Evolutionary conservation across 1,140 invertebrate species (phyloP).

Genomic region (Drosophila virilis): DNA sequence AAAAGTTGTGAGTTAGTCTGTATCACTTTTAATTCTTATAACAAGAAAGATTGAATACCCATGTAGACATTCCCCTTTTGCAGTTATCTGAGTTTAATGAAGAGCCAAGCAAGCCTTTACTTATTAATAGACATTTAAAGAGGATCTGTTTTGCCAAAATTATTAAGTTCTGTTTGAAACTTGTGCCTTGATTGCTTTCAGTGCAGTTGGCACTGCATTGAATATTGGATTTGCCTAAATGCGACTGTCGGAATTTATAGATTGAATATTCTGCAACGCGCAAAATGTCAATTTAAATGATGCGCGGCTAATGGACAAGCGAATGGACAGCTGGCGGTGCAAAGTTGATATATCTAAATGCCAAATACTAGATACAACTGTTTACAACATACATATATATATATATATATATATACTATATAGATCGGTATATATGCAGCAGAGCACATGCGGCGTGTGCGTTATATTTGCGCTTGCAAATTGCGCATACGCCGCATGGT

Average conservation of each 20-base stretch:
- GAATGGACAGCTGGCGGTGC: slow-evolving; percentile 61
- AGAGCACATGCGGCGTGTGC: slow-evolving; percentile 44
- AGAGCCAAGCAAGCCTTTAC: too few species aligned
- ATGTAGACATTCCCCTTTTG: too few species aligned
- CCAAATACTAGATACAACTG: neutral
- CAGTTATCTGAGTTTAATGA: too few species aligned
- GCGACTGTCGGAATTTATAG: slow-evolving; percentile 35
- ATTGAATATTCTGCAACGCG: slow-evolving; percentile 47
- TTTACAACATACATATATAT: neutral
- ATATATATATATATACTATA: neutral
- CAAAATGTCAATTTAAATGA: slow-evolving; percentile 75
- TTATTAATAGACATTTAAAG: too few species aligned
- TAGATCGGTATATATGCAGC: slow-evolving; percentile 14
- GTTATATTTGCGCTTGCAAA: slow-evolving; percentile 23
- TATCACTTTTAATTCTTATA: too few species aligned
- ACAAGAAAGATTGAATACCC: too few species aligned
- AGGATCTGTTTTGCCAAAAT: too few species aligned
- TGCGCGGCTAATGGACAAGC: slow-evolving; percentile 67
- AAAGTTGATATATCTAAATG: slow-evolving; percentile 43
- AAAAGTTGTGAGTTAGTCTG: too few species aligned
- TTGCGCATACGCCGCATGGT: slow-evolving; percentile 58
- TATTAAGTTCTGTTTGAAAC: neutral
- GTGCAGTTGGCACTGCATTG: slow-evolving; percentile 5
- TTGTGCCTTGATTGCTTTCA: neutral
- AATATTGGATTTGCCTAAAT: slow-evolving; percentile 39